A percentile compares a stretch with the other conserved stretches of the same genome.
phyloP scores from a whole-genome alignment of 92 coral and sea anemone genomes.

The Epizoanthus illoricatus region DNA sequence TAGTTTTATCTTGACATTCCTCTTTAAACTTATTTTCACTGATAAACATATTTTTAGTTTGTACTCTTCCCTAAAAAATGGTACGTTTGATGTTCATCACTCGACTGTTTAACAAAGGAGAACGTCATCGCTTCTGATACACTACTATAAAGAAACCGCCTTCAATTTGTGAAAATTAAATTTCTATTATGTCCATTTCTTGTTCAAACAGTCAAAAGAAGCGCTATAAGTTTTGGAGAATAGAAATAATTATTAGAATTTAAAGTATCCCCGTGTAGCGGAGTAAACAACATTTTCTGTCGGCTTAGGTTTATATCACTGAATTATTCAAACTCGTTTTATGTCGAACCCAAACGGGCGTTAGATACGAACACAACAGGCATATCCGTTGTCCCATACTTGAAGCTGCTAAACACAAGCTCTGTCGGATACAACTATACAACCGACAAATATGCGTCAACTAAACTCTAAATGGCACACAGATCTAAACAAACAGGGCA shows the following conservation, averaged over 20 bases:
- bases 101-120: background rate
- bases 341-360: background rate
- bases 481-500: background rate
- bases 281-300: conserved; percentile 10
- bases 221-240: conserved; percentile 22
- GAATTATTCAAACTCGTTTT: background rate
- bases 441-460: background rate
- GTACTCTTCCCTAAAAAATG: background rate
- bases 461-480: background rate
- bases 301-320: background rate
- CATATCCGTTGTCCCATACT: too few species aligned
- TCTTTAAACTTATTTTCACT: background rate
- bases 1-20: background rate
- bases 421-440: background rate
- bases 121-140: background rate
- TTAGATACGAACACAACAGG: too few species aligned
- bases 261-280: conserved; percentile 23
- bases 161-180: conserved; percentile 36
- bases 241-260: conserved; percentile 22
- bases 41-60: background rate
- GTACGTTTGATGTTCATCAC: background rate
- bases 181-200: conserved; percentile 36
- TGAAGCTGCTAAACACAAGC: too few species aligned
- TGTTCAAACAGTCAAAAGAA: conserved; percentile 36
- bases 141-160: conserved; percentile 32